These are phyloP conservation scores for Schizopygopsis malacanthus DNA, from an alignment of 2,797 vertebrate species.

Conservation along the genomic window DNA sequence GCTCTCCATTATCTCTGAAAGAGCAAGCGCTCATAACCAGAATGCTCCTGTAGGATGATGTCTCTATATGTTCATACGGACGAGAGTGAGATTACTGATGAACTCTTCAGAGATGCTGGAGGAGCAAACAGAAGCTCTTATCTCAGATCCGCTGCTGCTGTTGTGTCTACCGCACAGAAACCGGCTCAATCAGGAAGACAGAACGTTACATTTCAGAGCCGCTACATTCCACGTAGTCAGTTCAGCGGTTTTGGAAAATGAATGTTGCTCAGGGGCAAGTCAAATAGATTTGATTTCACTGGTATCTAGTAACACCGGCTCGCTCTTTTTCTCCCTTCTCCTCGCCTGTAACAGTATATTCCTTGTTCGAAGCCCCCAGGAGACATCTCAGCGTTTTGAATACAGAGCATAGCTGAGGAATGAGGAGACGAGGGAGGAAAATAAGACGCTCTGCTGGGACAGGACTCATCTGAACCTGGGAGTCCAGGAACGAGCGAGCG, in stretches of 20 bases:
- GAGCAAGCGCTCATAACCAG: neutral
- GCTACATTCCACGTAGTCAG: conserved; percentile 58
- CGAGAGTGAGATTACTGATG: neutral
- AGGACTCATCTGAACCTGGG: conserved; percentile 64
- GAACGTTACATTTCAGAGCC: conserved; percentile 34
- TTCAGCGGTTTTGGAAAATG: conserved; percentile 72
- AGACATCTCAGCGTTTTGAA: conserved; percentile 71
- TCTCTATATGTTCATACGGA: neutral
- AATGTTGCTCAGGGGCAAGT: conserved; percentile 76
- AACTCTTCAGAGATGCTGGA: conserved; percentile 35
- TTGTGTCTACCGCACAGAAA: conserved; percentile 14
- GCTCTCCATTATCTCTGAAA: neutral
- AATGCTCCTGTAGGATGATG: neutral
- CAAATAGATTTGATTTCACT: conserved; percentile 83
- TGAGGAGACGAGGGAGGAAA: conserved; percentile 60
- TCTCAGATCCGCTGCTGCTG: neutral
- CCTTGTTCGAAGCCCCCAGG: conserved; percentile 73
- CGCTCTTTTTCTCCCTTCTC: conserved; percentile 70
- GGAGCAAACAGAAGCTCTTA: conserved; percentile 13
- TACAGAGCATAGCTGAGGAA: conserved; percentile 68
- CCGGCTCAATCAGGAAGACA: conserved; percentile 1
- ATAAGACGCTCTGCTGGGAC: conserved; percentile 69
- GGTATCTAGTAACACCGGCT: conserved; percentile 79
- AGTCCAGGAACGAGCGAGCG: conserved; percentile 37
- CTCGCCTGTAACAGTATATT: conserved; percentile 78